These are phyloP conservation scores for Noctuana brunneofusca DNA, from an alignment of 2,888 invertebrate genomes.

Conservation along the genomic window DNA sequence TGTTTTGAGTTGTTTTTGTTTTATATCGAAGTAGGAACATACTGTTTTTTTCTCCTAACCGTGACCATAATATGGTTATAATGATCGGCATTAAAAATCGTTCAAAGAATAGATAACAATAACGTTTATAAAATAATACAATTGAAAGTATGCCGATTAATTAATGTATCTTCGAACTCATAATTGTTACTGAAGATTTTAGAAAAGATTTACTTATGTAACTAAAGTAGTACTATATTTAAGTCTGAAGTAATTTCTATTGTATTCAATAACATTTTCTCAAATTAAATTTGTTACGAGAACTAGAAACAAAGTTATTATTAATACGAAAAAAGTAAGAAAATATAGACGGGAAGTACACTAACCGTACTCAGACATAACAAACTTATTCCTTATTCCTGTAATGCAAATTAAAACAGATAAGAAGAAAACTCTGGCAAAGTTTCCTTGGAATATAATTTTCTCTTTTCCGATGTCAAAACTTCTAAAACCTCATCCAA, in stretches of 20 bases:
- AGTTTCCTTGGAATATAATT: slow-evolving; percentile 15
- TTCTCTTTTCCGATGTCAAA: slow-evolving; percentile 25
- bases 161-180: too few species aligned
- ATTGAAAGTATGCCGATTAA: too few species aligned
- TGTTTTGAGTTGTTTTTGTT: neutral
- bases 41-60: too few species aligned
- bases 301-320: neutral
- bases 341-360: neutral
- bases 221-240: too few species aligned
- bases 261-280: neutral
- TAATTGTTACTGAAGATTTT: too few species aligned
- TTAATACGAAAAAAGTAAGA: neutral
- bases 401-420: slow-evolving; percentile 16
- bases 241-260: too few species aligned
- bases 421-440: slow-evolving; percentile 11
- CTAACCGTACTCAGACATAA: neutral
- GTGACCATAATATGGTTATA: too few species aligned
- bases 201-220: too few species aligned
- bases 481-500: slow-evolving; percentile 17
- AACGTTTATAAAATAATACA: too few species aligned
- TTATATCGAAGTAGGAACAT: neutral
- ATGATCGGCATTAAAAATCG: too few species aligned
- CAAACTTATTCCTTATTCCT: slow-evolving; percentile 15
- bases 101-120: too few species aligned
- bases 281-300: neutral